Conservation (phyloP, 2,797 vertebrate genomes). For the Lacerta viridis region DNA sequence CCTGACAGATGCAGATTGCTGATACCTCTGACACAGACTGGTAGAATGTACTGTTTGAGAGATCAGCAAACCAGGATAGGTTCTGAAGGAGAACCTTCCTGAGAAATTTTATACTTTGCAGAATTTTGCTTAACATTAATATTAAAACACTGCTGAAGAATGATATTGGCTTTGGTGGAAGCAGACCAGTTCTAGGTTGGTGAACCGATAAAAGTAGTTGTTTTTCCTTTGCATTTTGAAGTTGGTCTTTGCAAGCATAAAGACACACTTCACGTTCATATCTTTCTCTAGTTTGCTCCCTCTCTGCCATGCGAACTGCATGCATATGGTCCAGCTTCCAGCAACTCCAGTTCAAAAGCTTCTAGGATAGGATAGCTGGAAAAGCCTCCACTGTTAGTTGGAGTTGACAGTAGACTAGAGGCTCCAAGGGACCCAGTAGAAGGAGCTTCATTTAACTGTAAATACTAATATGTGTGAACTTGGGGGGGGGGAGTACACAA, state of each 20-base stretch:
- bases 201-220: background rate
- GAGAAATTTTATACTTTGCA: background rate
- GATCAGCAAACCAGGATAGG: background rate
- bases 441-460: background rate
- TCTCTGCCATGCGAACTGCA: background rate
- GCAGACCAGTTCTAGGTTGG: background rate
- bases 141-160: background rate
- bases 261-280: background rate
- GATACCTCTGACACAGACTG: background rate
- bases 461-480: background rate
- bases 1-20: background rate
- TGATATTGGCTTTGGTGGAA: background rate
- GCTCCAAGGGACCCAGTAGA: background rate
- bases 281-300: background rate
- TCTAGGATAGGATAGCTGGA: background rate
- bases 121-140: background rate
- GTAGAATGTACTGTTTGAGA: background rate
- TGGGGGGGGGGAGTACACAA: background rate
- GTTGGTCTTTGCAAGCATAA: background rate
- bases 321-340: no score
- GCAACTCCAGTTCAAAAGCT: background rate
- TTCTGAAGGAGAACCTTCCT: background rate
- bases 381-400: background rate
- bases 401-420: background rate
- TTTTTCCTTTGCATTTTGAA: background rate